Base-by-base conservation (phyloP, 2,888 invertebrate genomes). In the Horisme vitalbata region DNA sequence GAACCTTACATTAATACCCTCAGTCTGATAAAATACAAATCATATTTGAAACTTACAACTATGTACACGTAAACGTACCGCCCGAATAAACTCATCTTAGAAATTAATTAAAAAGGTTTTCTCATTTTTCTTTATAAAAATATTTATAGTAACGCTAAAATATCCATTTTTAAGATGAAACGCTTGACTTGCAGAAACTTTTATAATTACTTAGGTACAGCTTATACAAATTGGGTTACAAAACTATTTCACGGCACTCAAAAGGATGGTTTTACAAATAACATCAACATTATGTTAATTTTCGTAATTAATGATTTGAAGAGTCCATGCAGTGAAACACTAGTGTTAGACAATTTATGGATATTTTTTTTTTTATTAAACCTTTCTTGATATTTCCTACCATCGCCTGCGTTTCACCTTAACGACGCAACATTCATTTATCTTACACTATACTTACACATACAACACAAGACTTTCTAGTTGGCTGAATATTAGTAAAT, bases 131-230 rank as follows among this genome's bases (percentile, higher is more conserved):
- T 65, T 75, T 82, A 82, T 79, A 84, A 84, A 83, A 85, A 85
- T 84, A 85, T 81, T 49, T 49, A 39, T 44, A 48, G 80, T 83
- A 84, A 83, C 78, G 73, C 81, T 83, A 81, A 83, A 83, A 77
- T 80, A 79, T 81, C 63, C 71, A 75, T 71, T 71, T 75, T 71
- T 71, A n/a, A n/a, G n/a, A n/a, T n/a, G n/a, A n/a, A n/a, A n/a
- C n/a, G n/a, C n/a, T n/a, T n/a, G n/a, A n/a, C n/a, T n/a, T n/a
- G n/a, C n/a, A n/a, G n/a, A n/a, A n/a, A n/a, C n/a, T n/a, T n/a
- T n/a, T n/a, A 6, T 20, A 20, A 4, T 6, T 20, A 20, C 6
- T 20, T 20, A 20, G 3, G 20, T 20, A 3, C 3, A n/a, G n/a
- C n/a, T n/a, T n/a, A n/a, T n/a, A n/a, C n/a, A n/a, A n/a, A n/a